Evolutionary conservation across 2,113 vertebrate species (phyloP).

Genomic region (Eupsittula cactorum): DNA sequence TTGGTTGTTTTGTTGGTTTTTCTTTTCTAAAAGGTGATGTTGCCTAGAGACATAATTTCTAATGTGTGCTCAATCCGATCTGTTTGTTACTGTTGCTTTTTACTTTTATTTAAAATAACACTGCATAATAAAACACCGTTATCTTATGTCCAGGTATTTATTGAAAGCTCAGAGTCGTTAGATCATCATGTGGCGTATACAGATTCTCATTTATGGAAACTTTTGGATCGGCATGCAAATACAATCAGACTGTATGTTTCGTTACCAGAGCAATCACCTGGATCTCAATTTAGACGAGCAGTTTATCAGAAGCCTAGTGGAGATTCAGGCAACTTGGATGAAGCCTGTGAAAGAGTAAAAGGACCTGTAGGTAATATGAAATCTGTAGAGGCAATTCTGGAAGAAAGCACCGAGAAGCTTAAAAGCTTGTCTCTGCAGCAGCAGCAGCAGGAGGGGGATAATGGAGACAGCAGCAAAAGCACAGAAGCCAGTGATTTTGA

Average conservation of each 20-base stretch:
- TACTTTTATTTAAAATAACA: background rate
- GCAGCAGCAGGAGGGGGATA: slow-evolving; percentile 76
- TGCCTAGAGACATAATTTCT: background rate
- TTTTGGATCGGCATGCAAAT: slow-evolving; percentile 95
- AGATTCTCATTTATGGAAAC: slow-evolving; percentile 94
- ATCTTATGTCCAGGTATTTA: slow-evolving; percentile 83
- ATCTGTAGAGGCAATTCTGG: slow-evolving; percentile 93
- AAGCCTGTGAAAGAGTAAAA: slow-evolving; percentile 82
- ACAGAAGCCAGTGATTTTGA: slow-evolving; percentile 95
- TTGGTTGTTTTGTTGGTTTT: background rate
- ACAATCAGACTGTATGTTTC: slow-evolving; percentile 93
- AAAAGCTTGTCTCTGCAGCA: slow-evolving; percentile 91
- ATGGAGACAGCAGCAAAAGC: slow-evolving; percentile 94
- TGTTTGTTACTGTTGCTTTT: background rate
- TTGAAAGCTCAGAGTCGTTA: slow-evolving; percentile 91
- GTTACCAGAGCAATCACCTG: slow-evolving; percentile 91
- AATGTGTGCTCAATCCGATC: background rate
- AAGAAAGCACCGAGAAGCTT: slow-evolving; percentile 97
- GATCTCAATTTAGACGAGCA: slow-evolving; percentile 82
- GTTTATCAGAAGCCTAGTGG: slow-evolving; percentile 82
- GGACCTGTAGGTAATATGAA: slow-evolving; percentile 79
- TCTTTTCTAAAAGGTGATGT: background rate
- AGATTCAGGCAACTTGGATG: slow-evolving; percentile 77
- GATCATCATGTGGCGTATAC: slow-evolving; percentile 89
- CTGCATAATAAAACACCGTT: background rate